phyloP scores from a whole-genome alignment of 1,140 invertebrate genomes.

The Lordiphosa clarofinis region DNA sequence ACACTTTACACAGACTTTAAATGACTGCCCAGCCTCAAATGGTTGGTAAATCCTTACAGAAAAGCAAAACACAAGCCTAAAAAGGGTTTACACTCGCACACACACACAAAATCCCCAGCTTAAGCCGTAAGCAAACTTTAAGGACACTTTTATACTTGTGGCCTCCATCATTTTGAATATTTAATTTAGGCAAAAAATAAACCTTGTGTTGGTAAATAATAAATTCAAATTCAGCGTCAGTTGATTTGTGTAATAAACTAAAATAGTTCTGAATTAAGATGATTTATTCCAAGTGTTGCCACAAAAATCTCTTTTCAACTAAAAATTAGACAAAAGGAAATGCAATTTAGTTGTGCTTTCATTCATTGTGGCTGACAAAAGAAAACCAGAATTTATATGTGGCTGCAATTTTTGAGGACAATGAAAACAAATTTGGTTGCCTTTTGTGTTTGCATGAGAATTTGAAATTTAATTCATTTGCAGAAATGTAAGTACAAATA shows the following conservation, averaged over 20 bases:
- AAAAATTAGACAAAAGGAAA: conserved; percentile 14
- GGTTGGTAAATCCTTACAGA: conserved; percentile 39
- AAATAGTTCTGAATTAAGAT: neutral
- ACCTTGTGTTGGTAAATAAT: conserved; percentile 12
- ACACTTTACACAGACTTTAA: conserved; percentile 55
- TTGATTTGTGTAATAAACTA: conserved; percentile 2
- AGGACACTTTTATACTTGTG: conserved; percentile 45
- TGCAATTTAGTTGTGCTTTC: neutral
- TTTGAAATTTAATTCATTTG: conserved; percentile 71
- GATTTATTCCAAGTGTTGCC: neutral
- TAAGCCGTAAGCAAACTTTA: conserved; percentile 68
- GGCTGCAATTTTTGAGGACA: conserved; percentile 29
- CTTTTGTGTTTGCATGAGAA: conserved; percentile 51
- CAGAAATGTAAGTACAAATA: conserved; percentile 30
- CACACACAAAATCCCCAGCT: conserved; percentile 33
- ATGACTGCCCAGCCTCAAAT: conserved; percentile 52
- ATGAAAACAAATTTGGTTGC: conserved; percentile 17
- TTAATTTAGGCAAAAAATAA: conserved; percentile 48
- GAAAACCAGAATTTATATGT: too few relatives aligned
- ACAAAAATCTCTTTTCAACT: conserved; percentile 7
- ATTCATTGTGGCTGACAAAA: too few relatives aligned
- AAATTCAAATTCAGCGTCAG: conserved; percentile 15
- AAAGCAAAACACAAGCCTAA: conserved; percentile 32
- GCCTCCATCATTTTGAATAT: conserved; percentile 52
- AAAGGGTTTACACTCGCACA: conserved; percentile 17